phyloP scores from a whole-genome alignment of 2,888 invertebrate species.

The Anthrax anthrax region DNA sequence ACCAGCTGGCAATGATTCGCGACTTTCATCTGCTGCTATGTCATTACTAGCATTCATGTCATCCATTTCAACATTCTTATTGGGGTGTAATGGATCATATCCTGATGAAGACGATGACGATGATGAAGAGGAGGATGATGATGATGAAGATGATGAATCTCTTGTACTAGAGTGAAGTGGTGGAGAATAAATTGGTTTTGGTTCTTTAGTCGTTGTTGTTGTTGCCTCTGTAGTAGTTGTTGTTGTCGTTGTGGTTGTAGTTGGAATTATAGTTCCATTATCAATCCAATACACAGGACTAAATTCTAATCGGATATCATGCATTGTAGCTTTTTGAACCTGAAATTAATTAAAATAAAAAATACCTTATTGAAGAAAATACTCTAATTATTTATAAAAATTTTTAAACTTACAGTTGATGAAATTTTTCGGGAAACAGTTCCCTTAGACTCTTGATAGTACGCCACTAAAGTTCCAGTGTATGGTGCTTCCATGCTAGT shows the following conservation, averaged over 20 bases:
- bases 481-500: slow-evolving; percentile 63
- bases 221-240: slow-evolving; percentile 42
- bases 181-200: slow-evolving; percentile 33
- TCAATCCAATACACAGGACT: slow-evolving; percentile 63
- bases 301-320: slow-evolving; percentile 54
- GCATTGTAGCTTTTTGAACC: slow-evolving; percentile 46
- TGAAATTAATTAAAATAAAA: slow-evolving; percentile 10
- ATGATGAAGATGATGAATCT: not conserved
- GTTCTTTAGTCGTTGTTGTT: slow-evolving; percentile 39
- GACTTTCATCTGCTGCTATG: slow-evolving; percentile 6
- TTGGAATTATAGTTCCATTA: slow-evolving; percentile 64
- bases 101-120: slow-evolving; percentile 1
- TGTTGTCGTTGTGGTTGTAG: slow-evolving; percentile 50
- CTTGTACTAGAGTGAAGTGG: slow-evolving; percentile 23
- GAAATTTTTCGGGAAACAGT: slow-evolving; percentile 28
- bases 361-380: not conserved
- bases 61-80: not conserved
- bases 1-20: slow-evolving; percentile 2
- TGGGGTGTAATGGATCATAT: not conserved
- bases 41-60: slow-evolving; percentile 5
- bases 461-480: slow-evolving; percentile 52
- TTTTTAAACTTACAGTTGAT: slow-evolving; percentile 21
- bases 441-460: slow-evolving; percentile 28
- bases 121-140: not conserved
- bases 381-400: too few species aligned